Evolutionary conservation across 35 echinoderm and acorn worm genomes (phyloP), one percentile per base, ranked within the genome.

Genomic region (Patiria miniata): DNA sequence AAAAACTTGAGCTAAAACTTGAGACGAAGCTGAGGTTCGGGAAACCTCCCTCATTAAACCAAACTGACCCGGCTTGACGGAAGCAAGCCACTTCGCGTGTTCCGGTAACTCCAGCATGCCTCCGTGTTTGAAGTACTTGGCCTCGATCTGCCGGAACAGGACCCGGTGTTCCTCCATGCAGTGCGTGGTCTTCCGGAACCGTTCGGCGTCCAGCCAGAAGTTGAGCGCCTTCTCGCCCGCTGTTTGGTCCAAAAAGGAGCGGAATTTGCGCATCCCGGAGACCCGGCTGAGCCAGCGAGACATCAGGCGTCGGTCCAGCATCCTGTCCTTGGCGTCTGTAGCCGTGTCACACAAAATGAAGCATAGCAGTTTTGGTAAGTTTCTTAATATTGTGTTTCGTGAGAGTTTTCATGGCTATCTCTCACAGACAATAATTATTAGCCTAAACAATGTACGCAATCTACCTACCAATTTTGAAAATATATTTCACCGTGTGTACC

Each of bases 121-220:
- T 3, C 87, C 91, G 10, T 83, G 91, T 38, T 89, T 87, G 61
- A 95, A 87, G 59, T 94, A 99, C 56, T 89, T 92, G 1, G 96
- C 86, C 77, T 94, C 89, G 44, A 99, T 92, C 79, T 90, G 69
- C 7, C 90, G 87, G 61, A 88, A 94, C 36, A 99, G 32, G 36
- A 47, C 56, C 0, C 37, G 39, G 40, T 81, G 68, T 55, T 89
- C 52, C 16, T 88, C 78, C 18, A 83, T 80, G 22, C 82, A 50
- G 1, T 83, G 83, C 4, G 86, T 78, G 18, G 69, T 44, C 37
- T 79, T 85, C 38, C 93, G 86, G 51, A 99, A 90, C 37, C 86
- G 44, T 80, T 99, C 96, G 16, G 90, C 89, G 76, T 99, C 96
- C 42, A 99, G 61, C 96, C 96, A 99, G 77, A 99, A 99, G 18